These are phyloP conservation scores for Vulpes lagopus DNA, from an alignment of 2,113 vertebrate species.

Conservation along the genomic window DNA sequence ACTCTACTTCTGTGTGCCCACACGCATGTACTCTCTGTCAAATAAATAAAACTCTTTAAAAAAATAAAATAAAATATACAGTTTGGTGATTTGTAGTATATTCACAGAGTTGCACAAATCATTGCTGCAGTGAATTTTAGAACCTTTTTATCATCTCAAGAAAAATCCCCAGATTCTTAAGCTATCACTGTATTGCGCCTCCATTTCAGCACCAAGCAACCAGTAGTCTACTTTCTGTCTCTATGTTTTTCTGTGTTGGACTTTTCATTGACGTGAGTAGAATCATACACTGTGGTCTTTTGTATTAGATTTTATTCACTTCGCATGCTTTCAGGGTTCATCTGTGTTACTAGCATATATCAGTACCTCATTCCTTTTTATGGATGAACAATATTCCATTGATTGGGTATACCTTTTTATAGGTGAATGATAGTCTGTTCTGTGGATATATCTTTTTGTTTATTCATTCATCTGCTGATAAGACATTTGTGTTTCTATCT, in stretches of 20 bases:
- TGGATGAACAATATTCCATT: background rate
- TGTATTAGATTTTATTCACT: background rate
- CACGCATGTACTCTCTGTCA: too few relatives aligned
- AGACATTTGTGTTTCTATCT: background rate
- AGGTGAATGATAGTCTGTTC: background rate
- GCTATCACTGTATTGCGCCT: background rate
- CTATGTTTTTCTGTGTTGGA: background rate
- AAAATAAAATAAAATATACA: background rate
- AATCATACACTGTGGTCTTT: background rate
- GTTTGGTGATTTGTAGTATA: background rate
- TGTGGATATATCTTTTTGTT: background rate
- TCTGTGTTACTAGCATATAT: background rate
- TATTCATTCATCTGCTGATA: background rate
- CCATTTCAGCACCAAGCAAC: background rate
- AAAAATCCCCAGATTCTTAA: background rate
- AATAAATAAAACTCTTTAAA: too few relatives aligned
- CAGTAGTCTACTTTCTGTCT: background rate
- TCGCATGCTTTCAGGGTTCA: background rate
- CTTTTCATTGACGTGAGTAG: background rate
- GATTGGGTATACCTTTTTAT: background rate
- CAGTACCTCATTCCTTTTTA: background rate
- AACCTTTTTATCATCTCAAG: background rate
- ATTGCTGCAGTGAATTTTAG: background rate
- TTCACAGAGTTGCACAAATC: background rate
- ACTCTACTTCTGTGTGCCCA: too few relatives aligned